Conservation (phyloP, 2,113 vertebrate genomes). For the Mirounga angustirostris region DNA sequence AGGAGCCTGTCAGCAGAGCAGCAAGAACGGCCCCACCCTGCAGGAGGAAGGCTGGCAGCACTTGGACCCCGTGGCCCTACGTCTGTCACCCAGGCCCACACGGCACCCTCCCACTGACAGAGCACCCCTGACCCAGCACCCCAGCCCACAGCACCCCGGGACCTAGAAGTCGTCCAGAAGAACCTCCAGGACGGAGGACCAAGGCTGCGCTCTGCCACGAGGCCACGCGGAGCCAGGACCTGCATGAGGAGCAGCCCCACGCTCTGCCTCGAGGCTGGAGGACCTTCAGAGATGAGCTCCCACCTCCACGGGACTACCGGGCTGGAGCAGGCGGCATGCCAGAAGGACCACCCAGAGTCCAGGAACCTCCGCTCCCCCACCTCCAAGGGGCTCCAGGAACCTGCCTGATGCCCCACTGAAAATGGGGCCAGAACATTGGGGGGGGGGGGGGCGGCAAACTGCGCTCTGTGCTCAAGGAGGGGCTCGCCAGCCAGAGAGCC, state of each 20-base stretch:
- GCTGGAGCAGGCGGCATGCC: background rate
- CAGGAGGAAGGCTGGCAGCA: background rate
- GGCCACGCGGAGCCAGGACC: background rate
- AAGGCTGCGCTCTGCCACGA: background rate
- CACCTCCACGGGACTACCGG: accelerated
- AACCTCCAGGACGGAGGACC: background rate
- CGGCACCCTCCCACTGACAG: background rate
- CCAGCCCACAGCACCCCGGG: background rate
- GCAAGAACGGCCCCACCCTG: background rate
- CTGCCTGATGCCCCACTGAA: too few species aligned
- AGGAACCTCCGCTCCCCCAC: background rate
- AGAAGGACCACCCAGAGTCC: background rate
- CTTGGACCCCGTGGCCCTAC: background rate
- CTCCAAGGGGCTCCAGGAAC: too few species aligned
- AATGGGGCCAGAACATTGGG: background rate
- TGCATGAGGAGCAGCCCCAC: background rate
- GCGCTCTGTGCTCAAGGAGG: too few species aligned
- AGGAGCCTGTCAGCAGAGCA: background rate
- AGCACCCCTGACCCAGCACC: background rate
- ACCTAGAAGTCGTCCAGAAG: background rate
- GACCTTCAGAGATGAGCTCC: background rate
- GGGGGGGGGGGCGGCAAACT: too few species aligned
- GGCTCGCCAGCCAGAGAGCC: background rate
- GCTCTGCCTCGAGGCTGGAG: background rate
- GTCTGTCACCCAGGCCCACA: background rate